Evolutionary conservation across 2,888 invertebrate genomes (phyloP).

Genomic region (Fragum fragum): DNA sequence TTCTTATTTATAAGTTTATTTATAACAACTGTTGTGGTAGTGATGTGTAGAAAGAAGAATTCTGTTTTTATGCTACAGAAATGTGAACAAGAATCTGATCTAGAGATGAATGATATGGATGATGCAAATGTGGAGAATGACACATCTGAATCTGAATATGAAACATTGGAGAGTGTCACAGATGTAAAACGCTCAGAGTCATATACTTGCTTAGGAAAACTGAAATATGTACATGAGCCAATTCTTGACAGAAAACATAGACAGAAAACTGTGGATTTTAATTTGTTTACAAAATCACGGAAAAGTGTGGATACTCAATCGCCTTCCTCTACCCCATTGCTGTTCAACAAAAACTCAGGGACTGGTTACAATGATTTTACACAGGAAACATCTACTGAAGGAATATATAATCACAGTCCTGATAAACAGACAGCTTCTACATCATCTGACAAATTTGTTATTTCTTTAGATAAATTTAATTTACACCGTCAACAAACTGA

Average conservation of each 20-base stretch:
- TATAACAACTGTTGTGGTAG: slow-evolving; percentile 79
- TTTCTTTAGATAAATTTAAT: slow-evolving; percentile 23
- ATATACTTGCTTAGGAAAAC: slow-evolving; percentile 26
- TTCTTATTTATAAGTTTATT: slow-evolving; percentile 82
- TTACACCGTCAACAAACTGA: slow-evolving; percentile 17
- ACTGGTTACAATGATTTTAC: background rate
- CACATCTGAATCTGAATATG: slow-evolving; percentile 64
- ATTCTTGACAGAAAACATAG: background rate
- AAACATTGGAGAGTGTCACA: slow-evolving; percentile 33
- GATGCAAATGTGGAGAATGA: slow-evolving; percentile 78
- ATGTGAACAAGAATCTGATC: slow-evolving; percentile 78
- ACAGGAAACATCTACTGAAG: background rate
- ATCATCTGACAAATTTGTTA: slow-evolving; percentile 17
- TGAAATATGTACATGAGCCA: slow-evolving; percentile 29
- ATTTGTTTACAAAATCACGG: slow-evolving; percentile 2
- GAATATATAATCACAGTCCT: background rate
- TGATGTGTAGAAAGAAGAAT: slow-evolving; percentile 85
- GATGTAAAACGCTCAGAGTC: slow-evolving; percentile 15
- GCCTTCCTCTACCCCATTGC: slow-evolving; percentile 22
- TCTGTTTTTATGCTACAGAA: slow-evolving; percentile 83
- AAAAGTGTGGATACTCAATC: background rate
- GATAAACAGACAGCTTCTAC: slow-evolving; percentile 17
- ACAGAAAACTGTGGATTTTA: slow-evolving; percentile 9
- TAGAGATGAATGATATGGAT: slow-evolving; percentile 80
- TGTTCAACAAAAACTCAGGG: slow-evolving; percentile 7